Conservation (phyloP, 2,113 vertebrate genomes). For the Syngnathus floridae region DNA sequence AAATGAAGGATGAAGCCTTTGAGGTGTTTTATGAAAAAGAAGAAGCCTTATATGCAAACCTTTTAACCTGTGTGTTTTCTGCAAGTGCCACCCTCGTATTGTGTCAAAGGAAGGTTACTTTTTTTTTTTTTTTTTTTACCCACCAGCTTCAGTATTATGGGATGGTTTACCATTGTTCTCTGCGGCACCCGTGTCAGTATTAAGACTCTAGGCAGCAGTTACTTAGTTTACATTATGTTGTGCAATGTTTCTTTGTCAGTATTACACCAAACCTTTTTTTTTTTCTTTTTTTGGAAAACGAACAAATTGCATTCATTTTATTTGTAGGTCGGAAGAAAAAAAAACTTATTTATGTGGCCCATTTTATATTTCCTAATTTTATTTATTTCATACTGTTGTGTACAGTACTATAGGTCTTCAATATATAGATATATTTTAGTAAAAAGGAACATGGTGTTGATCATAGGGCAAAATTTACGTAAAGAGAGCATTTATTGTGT, state of each 20-base stretch:
- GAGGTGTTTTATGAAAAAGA: slow-evolving; percentile 90
- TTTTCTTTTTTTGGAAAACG: slow-evolving; percentile 72
- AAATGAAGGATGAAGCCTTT: slow-evolving; percentile 86
- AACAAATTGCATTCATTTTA: slow-evolving; percentile 97
- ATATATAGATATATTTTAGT: slow-evolving; percentile 99
- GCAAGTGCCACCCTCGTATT: slow-evolving; percentile 99
- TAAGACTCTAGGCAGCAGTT: slow-evolving; percentile 97
- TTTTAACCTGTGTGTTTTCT: slow-evolving; percentile 99
- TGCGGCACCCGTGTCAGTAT: slow-evolving; percentile 99
- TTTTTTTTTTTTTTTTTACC: slow-evolving; percentile 17
- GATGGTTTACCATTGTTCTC: slow-evolving; percentile 91
- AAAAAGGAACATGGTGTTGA: slow-evolving; percentile 99
- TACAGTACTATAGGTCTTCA: slow-evolving; percentile 99
- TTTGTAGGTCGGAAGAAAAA: slow-evolving; percentile 91
- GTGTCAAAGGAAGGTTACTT: slow-evolving; percentile 91
- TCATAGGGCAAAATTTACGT: slow-evolving; percentile 99
- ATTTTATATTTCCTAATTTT: slow-evolving; percentile 99
- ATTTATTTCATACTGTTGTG: slow-evolving; percentile 99
- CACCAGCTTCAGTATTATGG: slow-evolving; percentile 98
- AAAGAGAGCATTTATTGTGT: slow-evolving; percentile 99
- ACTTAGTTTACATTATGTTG: slow-evolving; percentile 99
- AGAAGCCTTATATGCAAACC: slow-evolving; percentile 99
- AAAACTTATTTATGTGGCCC: slow-evolving; percentile 99
- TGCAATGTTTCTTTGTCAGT: slow-evolving; percentile 99
- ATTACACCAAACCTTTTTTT: slow-evolving; percentile 95